phyloP scores from a whole-genome alignment of 2,888 invertebrate genomes.

The Quadriops clusia region DNA sequence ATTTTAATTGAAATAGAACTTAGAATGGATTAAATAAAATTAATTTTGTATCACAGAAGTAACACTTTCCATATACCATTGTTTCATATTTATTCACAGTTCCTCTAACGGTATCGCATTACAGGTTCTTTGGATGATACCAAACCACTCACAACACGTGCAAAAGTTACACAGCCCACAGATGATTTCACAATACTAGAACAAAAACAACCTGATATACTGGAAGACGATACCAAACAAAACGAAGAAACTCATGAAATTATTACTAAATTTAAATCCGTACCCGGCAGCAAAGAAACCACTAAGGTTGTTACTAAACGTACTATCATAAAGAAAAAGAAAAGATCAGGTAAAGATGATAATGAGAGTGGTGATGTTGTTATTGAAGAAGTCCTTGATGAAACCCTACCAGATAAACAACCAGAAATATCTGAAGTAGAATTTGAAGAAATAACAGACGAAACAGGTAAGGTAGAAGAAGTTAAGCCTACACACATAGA shows the following conservation, averaged over 20 bases:
- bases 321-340: constrained; percentile 42
- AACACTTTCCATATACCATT: too few species aligned
- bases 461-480: too few species aligned
- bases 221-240: too few species aligned
- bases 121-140: too few species aligned
- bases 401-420: constrained; percentile 33
- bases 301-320: constrained; percentile 46
- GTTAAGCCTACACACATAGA: constrained; percentile 25
- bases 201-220: too few species aligned
- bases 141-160: too few species aligned
- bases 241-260: constrained; percentile 48
- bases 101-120: too few species aligned
- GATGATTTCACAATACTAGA: too few species aligned
- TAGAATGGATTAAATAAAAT: too few species aligned
- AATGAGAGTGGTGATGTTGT: constrained; percentile 38
- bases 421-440: constrained; percentile 18
- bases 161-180: constrained; percentile 17
- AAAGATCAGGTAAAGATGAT: constrained; percentile 25
- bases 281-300: constrained; percentile 41
- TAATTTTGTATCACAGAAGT: too few species aligned
- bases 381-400: constrained; percentile 41
- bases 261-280: constrained; percentile 45
- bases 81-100: too few species aligned
- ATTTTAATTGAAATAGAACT: too few species aligned
- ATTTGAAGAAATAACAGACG: constrained; percentile 19